Evolutionary conservation across 2,797 vertebrate genomes (phyloP), one percentile per base, ranked within the genome.

Genomic region (Argya squamiceps): DNA sequence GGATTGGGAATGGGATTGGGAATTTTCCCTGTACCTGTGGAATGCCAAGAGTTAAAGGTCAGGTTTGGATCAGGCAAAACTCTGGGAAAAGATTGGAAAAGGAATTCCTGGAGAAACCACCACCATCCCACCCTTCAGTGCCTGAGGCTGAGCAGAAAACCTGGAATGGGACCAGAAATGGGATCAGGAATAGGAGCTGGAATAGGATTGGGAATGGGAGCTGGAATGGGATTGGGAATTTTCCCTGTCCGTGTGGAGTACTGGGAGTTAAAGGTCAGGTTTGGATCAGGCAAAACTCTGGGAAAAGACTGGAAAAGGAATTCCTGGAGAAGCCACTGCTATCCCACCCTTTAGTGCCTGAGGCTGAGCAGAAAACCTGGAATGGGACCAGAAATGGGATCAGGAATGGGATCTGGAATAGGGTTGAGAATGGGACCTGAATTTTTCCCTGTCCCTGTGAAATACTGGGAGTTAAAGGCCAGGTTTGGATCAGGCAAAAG

Each of bases 101-200:
- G 19, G 20, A 74, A 32, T 24, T 59, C 29, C 34, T 9, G 71
- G 34, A 20, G 56, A 49, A 13, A 47, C 47, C 47, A 24, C 20
- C 27, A 4, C 15, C 67, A 6, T 32, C 9, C 47, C 21, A 32
- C 8, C 36, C 67, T 52, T 39, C 17, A 10, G 29, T 18, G 27
- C 20, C 47, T 2, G 8, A 39, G 47, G 27, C 15, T 0, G 2
- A 6, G 67, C 2, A 1, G 47, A 52, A 50, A 50, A 30, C 47
- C 34, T 10, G 67, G 67, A 52, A 52, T 26, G 12, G 22, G 44
- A 22, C 1, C 46, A 22, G 44, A 20, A 44, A 44, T 21, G 21
- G 44, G 44, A 44, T 8, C 6, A 4, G 41, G 62, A 63, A 43
- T 39, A 6, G 39, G 27, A 22, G 2, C 39, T n/a, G 52, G 52